Conservation (phyloP, 2,888 invertebrate genomes). For the Lithophane ornitopus region DNA sequence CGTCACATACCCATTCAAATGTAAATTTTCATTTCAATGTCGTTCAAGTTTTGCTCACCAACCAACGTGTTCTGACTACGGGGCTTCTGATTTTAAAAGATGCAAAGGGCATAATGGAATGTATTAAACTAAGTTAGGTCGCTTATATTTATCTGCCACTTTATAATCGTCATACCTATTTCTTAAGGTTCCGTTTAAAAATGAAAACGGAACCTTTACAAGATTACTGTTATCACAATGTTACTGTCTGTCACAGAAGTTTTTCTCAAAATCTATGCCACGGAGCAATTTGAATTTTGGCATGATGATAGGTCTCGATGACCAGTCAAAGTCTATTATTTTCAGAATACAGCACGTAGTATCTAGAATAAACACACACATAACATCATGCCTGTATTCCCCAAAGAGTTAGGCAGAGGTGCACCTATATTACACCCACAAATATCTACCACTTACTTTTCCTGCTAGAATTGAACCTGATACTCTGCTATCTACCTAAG, state of each 20-base stretch:
- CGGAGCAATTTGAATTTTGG: neutral
- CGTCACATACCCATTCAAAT: constrained; percentile 5
- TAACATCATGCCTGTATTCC: neutral
- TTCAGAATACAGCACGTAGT: too few species aligned
- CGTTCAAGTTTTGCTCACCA: constrained; percentile 17
- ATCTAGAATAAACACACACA: neutral
- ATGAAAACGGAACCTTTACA: too few species aligned
- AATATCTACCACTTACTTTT: too few species aligned
- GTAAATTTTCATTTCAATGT: constrained; percentile 23
- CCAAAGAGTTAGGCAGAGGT: too few species aligned
- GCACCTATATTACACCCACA: neutral
- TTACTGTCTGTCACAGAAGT: neutral
- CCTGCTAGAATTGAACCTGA: neutral
- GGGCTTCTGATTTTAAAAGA: neutral
- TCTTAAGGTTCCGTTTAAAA: too few species aligned
- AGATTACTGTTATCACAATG: neutral
- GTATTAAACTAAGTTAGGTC: neutral
- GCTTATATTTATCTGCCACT: neutral
- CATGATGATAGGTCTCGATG: neutral
- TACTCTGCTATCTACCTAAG: neutral
- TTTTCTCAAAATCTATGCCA: neutral
- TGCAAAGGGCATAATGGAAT: too few species aligned
- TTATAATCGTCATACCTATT: neutral
- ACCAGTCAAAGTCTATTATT: neutral
- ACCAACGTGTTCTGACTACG: neutral